phyloP scores from a whole-genome alignment of 2,113 vertebrate genomes.

The Emydura subglobosa region DNA sequence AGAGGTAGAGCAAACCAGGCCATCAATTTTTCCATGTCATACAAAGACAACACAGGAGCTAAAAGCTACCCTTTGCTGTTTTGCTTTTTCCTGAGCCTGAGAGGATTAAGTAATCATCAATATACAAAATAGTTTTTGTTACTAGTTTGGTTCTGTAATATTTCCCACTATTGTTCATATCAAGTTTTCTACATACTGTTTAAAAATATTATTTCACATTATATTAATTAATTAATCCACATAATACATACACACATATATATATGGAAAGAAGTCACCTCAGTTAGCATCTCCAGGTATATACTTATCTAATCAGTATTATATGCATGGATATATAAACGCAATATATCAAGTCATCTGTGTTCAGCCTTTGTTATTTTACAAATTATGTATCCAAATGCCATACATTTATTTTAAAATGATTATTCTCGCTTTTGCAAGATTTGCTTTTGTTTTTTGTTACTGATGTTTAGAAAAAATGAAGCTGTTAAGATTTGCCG shows the following conservation, averaged over 20 bases:
- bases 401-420: neutral
- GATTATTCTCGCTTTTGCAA: constrained; percentile 21
- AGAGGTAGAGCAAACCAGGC: constrained; percentile 34
- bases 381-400: neutral
- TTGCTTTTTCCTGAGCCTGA: constrained; percentile 37
- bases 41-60: neutral
- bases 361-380: neutral
- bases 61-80: constrained; percentile 26
- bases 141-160: neutral
- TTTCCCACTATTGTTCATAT: neutral
- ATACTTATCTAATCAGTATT: constrained; percentile 12
- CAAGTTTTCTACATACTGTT: neutral
- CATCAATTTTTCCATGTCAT: constrained; percentile 44
- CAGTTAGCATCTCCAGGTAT: constrained; percentile 21
- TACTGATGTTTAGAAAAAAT: neutral
- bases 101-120: constrained; percentile 6
- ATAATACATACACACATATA: neutral
- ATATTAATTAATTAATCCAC: neutral
- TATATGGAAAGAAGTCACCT: neutral
- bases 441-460: neutral
- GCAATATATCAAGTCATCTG: neutral
- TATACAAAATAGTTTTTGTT: neutral
- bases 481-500: neutral
- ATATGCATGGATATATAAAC: neutral
- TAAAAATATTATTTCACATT: neutral